Evolutionary conservation across 2,888 invertebrate genomes (phyloP), one percentile per base, ranked within the genome.

Genomic region (Spilosoma lubricipeda): DNA sequence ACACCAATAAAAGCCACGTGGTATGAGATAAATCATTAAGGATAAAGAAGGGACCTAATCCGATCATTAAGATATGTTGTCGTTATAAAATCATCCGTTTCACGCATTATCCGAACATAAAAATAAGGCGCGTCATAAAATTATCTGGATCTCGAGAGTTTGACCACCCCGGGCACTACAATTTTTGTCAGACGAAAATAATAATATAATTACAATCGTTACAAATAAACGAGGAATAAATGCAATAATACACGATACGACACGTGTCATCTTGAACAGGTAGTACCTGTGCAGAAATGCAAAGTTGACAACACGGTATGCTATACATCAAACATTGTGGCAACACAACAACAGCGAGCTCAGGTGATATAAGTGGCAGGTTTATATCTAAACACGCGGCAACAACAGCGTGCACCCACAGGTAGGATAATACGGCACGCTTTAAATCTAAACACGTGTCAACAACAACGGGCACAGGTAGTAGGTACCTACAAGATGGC

Each of bases 41-140:
- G 93, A 92, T 94, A 88, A 93, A 91, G 89, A 86, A 86, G 86
- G 83, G 79, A 86, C 81, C 82, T 93, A 94, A 94, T 93, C 93
- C 91, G 92, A 92, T 89, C 90, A 90, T 90, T 89, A 89, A 89
- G 88, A 89, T 89, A 89, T 87, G 86, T 85, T 86, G 88, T 88
- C 86, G 92, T 90, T 91, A 92, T 93, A 93, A 94, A 93, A 90
- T 90, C 84, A 89, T 88, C 87, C 90, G 89, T 91, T 93, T 93
- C 92, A 93, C 93, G 93, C 93, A 91, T 94, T 94, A 93, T 91
- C 89, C 92, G 89, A 89, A 87, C 82, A 90, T 94, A 93, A 94
- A 94, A 90, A 77, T 75, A 81, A 80, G 77, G 78, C 81, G 73
- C 75, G 78, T 89, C 88, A 86, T 93, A 92, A 93, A 93, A 85